Evolutionary conservation across 2,888 invertebrate genomes (phyloP).

Genomic region (Holacanthella duospinosa): DNA sequence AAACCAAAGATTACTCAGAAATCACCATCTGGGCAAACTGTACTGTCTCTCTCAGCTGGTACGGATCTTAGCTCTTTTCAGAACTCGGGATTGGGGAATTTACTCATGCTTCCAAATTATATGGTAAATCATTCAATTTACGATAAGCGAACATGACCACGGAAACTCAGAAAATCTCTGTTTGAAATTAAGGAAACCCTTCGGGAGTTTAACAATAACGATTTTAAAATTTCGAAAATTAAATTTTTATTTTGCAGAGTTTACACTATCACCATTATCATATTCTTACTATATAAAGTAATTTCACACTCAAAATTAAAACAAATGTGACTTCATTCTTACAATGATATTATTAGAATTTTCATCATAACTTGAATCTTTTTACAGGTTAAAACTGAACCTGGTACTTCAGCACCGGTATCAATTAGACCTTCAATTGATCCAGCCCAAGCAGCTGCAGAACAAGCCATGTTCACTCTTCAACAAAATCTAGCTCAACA

Average conservation of each 20-base stretch:
- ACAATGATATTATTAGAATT: no score
- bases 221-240: not conserved
- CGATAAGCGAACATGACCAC: no score
- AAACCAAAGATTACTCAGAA: slow-evolving; percentile 34
- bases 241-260: slow-evolving; percentile 4
- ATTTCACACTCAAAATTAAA: no score
- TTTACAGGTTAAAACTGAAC: slow-evolving; percentile 31
- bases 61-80: slow-evolving; percentile 24
- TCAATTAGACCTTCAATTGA: slow-evolving; percentile 25
- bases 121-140: slow-evolving; percentile 18
- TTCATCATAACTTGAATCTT: no score
- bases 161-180: no score
- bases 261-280: no score
- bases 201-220: not conserved
- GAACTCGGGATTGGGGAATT: slow-evolving; percentile 25
- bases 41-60: slow-evolving; percentile 24
- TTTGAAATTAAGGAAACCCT: not conserved
- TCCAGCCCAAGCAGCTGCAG: slow-evolving; percentile 14
- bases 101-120: slow-evolving; percentile 33
- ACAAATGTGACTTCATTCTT: no score
- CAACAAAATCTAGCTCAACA: slow-evolving; percentile 12
- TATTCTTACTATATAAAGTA: no score
- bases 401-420: slow-evolving; percentile 17
- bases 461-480: slow-evolving; percentile 15
- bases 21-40: slow-evolving; percentile 31